Conservation (phyloP, 2,797 vertebrate genomes). For the Chelonia mydas region DNA sequence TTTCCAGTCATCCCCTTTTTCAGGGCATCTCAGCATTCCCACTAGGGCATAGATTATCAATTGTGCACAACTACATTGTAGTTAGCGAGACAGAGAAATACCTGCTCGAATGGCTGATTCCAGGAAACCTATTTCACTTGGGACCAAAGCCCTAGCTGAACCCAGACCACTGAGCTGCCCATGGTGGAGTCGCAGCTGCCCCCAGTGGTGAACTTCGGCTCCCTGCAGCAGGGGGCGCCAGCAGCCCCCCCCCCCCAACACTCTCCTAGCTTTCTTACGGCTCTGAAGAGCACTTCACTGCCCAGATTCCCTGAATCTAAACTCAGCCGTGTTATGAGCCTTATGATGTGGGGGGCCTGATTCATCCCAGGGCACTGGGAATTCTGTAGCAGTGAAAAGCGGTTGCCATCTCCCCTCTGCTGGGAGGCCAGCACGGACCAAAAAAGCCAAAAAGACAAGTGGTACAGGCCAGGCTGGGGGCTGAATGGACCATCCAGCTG, state of each 20-base stretch:
- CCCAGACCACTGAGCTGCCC: constrained; percentile 40
- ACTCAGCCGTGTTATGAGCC: background rate
- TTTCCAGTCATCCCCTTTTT: background rate
- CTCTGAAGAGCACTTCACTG: background rate
- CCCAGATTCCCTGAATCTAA: background rate
- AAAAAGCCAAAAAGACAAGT: constrained; percentile 59
- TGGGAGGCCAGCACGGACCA: constrained; percentile 24
- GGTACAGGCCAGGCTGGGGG: constrained; percentile 36
- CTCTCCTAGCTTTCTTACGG: background rate
- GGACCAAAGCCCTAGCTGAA: background rate
- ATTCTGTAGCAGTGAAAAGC: constrained; percentile 31
- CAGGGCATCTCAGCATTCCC: background rate
- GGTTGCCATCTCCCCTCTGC: background rate
- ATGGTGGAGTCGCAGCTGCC: constrained; percentile 76
- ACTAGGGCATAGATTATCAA: background rate
- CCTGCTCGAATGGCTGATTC: background rate
- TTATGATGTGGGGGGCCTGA: background rate
- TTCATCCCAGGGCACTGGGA: constrained; percentile 47
- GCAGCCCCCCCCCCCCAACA: constrained; percentile 50
- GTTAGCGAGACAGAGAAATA: background rate
- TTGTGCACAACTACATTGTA: background rate
- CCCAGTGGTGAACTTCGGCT: constrained; percentile 76
- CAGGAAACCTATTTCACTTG: constrained; percentile 2
- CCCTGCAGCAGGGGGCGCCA: constrained; percentile 63
- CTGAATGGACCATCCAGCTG: constrained; percentile 54